phyloP scores from a whole-genome alignment of 1,140 invertebrate genomes.

The Bicyclus anynana region DNA sequence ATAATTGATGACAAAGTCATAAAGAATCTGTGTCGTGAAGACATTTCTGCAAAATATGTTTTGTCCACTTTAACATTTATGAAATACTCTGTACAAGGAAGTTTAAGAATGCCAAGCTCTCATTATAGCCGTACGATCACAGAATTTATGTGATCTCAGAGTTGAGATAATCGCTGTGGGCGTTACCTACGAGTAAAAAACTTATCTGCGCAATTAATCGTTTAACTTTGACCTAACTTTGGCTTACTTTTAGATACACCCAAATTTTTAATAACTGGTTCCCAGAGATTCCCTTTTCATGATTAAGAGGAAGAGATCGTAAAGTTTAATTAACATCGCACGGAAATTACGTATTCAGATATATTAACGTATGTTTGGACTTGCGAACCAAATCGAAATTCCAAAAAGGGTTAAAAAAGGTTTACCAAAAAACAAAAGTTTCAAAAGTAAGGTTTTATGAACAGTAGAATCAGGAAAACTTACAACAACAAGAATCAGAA shows the following conservation, averaged over 20 bases:
- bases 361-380: not conserved
- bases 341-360: not conserved
- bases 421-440: no score
- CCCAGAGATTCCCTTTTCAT: conserved; percentile 8
- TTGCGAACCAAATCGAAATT: no score
- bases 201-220: conserved; percentile 32
- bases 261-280: conserved; percentile 20
- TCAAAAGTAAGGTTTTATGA: no score
- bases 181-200: conserved; percentile 35
- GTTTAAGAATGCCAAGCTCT: conserved; percentile 4
- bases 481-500: no score
- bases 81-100: conserved; percentile 10
- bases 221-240: conserved; percentile 27
- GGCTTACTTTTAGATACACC: conserved; percentile 19
- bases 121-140: conserved; percentile 5
- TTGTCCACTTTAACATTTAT: not conserved
- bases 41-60: not conserved
- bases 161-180: conserved; percentile 31
- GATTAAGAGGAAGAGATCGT: not conserved
- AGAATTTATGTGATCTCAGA: conserved; percentile 21
- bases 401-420: no score
- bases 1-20: not conserved
- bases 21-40: not conserved
- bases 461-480: no score
- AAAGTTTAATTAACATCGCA: not conserved